Evolutionary conservation across 1,140 invertebrate genomes (phyloP), one percentile per base, ranked within the genome.

Genomic region (Macrobrachium nipponense): DNA sequence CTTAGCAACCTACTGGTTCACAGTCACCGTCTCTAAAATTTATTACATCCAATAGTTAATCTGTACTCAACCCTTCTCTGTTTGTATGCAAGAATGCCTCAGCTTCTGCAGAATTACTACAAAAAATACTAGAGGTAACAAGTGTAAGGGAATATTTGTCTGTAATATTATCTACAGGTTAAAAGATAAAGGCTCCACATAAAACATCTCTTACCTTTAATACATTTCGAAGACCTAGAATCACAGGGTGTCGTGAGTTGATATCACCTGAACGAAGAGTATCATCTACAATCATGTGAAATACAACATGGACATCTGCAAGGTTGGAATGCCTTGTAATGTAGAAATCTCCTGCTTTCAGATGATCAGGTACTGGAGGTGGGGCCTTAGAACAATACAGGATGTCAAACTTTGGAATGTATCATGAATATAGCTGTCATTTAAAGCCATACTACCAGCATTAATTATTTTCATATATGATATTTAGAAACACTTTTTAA

Each of bases 291-390:
- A 99, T 95, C 89, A 99, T 94, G 91, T 99, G 98, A 92, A 99
- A 99, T 82, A 99, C 95, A 6, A 98, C 94, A 92, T 99, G 97
- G 66, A 97, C 95, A 91, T 98, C 96, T 14, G 96, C 94, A 81
- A 99, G 93, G 94, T 99, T 99, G 77, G 97, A 99, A 94, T 99
- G 98, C 87, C 95, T 94, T 6, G 98, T 99, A 14, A 99, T 94
- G 91, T 97, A 98, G 90, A 98, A 95, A 92, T 99, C 98, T 7
- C 98, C 98, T 0, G 95, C 72, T 61, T 88, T 88, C 11, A 88
- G 80, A 51, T 88, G 70, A 6, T 86, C 80, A 17, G 82, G 78
- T 51, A 83, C 86, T 60, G 58, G 76, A 17, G 79, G 66, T 58
- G 80, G 68, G 68, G 80, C 20, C 84, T 80, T 43, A 5, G 36